phyloP scores from a whole-genome alignment of 2,113 vertebrate genomes.

The Cyanistes caeruleus region DNA sequence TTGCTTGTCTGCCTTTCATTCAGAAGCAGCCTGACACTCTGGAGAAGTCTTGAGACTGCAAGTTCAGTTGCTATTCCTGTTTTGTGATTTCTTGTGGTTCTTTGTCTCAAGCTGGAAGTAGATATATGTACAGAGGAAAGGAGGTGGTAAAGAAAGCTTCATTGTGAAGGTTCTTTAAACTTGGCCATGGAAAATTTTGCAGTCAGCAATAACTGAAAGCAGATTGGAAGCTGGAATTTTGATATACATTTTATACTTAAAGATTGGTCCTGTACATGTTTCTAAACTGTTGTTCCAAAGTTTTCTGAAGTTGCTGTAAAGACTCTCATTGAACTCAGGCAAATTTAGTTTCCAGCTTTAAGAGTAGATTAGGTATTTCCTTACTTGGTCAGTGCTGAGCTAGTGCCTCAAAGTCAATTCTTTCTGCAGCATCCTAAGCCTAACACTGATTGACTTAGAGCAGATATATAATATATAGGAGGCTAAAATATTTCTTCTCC shows the following conservation, averaged over 20 bases:
- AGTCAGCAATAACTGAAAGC: neutral
- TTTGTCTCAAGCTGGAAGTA: neutral
- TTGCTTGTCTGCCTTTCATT: neutral
- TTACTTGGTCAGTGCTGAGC: neutral
- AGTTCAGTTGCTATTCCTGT: neutral
- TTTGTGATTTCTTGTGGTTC: neutral
- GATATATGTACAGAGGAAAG: neutral
- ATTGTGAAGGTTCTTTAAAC: neutral
- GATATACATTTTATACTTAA: neutral
- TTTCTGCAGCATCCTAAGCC: neutral
- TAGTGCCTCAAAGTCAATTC: neutral
- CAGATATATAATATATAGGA: neutral
- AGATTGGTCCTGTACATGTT: neutral
- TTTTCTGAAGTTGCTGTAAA: neutral
- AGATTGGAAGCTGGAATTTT: neutral
- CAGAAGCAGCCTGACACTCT: neutral
- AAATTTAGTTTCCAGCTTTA: neutral
- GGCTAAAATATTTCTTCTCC: neutral
- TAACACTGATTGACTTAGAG: neutral
- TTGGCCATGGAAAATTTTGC: neutral
- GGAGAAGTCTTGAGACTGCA: accelerated
- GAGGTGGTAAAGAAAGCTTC: neutral
- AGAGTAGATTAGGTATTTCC: neutral
- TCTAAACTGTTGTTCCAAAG: neutral
- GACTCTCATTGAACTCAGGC: neutral